Evolutionary conservation across 2,888 invertebrate species (phyloP).

Genomic region (Acronicta psi): DNA sequence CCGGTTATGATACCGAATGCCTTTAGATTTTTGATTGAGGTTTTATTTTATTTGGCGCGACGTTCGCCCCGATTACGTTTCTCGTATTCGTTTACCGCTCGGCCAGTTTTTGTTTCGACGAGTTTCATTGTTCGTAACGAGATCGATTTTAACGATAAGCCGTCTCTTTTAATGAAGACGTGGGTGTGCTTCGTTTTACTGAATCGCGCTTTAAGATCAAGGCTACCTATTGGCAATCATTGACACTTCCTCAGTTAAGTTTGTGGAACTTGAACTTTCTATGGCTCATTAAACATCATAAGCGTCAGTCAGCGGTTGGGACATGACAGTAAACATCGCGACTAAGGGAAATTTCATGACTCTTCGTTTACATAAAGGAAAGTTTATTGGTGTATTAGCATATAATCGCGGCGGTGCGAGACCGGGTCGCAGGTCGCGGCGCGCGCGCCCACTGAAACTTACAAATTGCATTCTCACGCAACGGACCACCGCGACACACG

Average conservation of each 20-base stretch:
- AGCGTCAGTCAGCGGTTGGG: conserved; percentile 2
- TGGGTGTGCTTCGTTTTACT: conserved; percentile 77
- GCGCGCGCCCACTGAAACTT: conserved; percentile 56
- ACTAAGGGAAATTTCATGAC: conserved; percentile 54
- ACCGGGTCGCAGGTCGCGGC: conserved; percentile 66
- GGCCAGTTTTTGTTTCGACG: conserved; percentile 85
- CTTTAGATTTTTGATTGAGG: conserved; percentile 87
- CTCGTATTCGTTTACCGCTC: conserved; percentile 85
- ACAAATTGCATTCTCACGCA: conserved; percentile 82
- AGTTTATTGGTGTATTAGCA: conserved; percentile 76
- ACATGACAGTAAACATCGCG: conserved; percentile 46
- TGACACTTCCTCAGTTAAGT: conserved; percentile 41
- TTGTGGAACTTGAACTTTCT: conserved; percentile 19
- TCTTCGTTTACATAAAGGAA: conserved; percentile 66
- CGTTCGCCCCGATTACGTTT: conserved; percentile 85
- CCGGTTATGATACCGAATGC: conserved; percentile 86
- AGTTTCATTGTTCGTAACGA: conserved; percentile 87
- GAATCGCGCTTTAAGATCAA: conserved; percentile 62
- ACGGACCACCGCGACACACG: conserved; percentile 59
- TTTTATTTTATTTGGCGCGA: conserved; percentile 86
- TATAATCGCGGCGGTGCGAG: conserved; percentile 68
- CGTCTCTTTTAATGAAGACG: conserved; percentile 84
- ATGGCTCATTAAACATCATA: conserved; percentile 18
- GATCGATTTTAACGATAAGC: conserved; percentile 86
- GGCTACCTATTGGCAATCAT: conserved; percentile 48